Base-by-base conservation (phyloP, 2,797 vertebrate genomes). In the Scyliorhinus canicula region DNA sequence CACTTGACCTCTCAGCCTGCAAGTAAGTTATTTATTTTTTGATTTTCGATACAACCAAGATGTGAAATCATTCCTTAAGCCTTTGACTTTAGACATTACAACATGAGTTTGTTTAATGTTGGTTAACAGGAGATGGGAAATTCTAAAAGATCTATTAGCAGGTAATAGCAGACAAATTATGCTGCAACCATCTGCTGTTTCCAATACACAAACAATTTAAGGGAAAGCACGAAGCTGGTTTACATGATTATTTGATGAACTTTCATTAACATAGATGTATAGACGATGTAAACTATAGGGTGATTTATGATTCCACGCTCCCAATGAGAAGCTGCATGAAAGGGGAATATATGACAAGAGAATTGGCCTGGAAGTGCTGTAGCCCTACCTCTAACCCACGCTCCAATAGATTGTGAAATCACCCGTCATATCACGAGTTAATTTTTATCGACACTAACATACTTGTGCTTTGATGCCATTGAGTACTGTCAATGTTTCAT, bases 391-490 rank as follows among this genome's bases (percentile, higher is more conserved):
- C 16, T 91, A 57, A 91, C n/a, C 57, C n/a, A 3, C 0, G 24
- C n/a, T 63, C 12, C 31, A 6, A 57, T 12, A 57, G 55, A 88
- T 88, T 88, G 31, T 88, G 31, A 88, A 88, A 88, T 60, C 35
- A 57, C 52, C 26, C 8, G 50, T 69, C 93, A 74, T 74, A 31
- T 94, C 7, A 52, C 31, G 52, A 71, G 16, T 35, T 71, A 35
- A 94, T 63, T 93, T 69, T n/a, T 65, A 94, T 50, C 24, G 40
- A 26, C 63, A 74, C 7, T 94, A 74, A 71, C 44, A n/a, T n/a
- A 74, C 69, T 74, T 74, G 93, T 74, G 47, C n/a, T 94, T 55
- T 55, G 47, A 52, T 74, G 74, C 67, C 28, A 94, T 74, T 94
- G 6, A 35, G 47, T 35, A 35, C 31, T 52, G 47, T 74, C 26